These are phyloP conservation scores for Chanos chanos DNA, from an alignment of 2,797 vertebrate genomes.

Conservation along the genomic window DNA sequence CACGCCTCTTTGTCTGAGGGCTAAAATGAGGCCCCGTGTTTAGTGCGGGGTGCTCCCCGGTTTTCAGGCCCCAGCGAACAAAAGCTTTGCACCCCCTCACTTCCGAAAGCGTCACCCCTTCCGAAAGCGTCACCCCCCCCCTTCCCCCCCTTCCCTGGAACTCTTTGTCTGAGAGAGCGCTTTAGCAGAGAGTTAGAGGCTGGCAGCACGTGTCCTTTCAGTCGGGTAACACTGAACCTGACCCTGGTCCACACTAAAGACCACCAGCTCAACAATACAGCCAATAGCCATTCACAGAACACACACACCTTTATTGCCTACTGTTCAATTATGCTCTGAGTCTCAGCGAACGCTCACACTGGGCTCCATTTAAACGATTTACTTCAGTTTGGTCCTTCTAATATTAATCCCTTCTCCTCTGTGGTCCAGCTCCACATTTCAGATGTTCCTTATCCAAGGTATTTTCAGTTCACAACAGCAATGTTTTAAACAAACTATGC, in stretches of 20 bases:
- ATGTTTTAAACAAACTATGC: no score
- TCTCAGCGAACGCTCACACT: no score
- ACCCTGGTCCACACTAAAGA: conserved; percentile 38
- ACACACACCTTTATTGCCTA: neutral
- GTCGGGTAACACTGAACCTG: no score
- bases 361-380: no score
- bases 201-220: conserved; percentile 18
- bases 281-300: conserved; percentile 5
- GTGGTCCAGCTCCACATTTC: no score
- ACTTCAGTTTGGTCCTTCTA: no score
- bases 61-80: conserved; percentile 17
- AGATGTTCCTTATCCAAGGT: no score
- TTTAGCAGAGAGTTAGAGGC: neutral
- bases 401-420: no score
- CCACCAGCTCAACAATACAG: conserved; percentile 3
- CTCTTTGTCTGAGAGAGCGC: conserved; percentile 14
- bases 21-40: neutral
- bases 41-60: conserved; percentile 4
- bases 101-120: conserved; percentile 33
- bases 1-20: conserved; percentile 3
- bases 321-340: no score
- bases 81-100: conserved; percentile 6
- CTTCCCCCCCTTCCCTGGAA: no score
- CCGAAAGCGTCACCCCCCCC: conserved; percentile 28
- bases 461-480: no score